Base-by-base conservation (phyloP, 1,140 invertebrate genomes). In the Trachymyrmex septentrionalis region DNA sequence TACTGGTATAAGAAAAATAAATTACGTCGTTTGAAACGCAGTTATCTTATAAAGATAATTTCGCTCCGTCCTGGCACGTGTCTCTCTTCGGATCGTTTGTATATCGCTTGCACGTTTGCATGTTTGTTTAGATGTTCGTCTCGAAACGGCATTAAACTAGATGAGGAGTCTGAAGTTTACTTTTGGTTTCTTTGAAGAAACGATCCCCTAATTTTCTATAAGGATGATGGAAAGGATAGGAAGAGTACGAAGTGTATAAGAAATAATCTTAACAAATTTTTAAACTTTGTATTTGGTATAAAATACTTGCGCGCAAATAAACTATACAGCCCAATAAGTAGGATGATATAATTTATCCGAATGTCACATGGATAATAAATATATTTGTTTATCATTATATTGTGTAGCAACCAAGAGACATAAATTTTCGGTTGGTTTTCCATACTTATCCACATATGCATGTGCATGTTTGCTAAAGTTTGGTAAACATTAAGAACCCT, bases 51-150 rank as follows among this genome's bases (percentile, higher is more conserved):
- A 19, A 16, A 61, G 38, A 76, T 73, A 73, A 59, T 76, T 73
- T 53, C 34, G n/a, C 59, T 57, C 27, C 21, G 3, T 57, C 63
- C 87, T 89, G 86, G 81, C 75, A 67, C 59, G 86, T 85, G 88
- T 89, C 87, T 87, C 85, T 87, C 73, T 75, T 85, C 80, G 69
- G 85, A 71, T 87, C 73, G 89, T 89, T 90, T 90, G 85, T 88
- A 85, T 87, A 88, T 81, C 81, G 50, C 57, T 75, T 4, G 19
- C 64, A 55, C 53, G 72, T 88, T 88, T 87, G 77, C 57, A 38
- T 61, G 57, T 76, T 61, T 76, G 73, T 76, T 61, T 76, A 76
- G 34, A 76, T 34, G 7, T 34, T 24, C 34, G 34, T 61, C 44
- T 61, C 30, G 57, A 76, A 61, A 76, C 55, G 57, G 24, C 30